phyloP scores from a whole-genome alignment of 1,140 invertebrate species.

The Brachionus calyciflorus region DNA sequence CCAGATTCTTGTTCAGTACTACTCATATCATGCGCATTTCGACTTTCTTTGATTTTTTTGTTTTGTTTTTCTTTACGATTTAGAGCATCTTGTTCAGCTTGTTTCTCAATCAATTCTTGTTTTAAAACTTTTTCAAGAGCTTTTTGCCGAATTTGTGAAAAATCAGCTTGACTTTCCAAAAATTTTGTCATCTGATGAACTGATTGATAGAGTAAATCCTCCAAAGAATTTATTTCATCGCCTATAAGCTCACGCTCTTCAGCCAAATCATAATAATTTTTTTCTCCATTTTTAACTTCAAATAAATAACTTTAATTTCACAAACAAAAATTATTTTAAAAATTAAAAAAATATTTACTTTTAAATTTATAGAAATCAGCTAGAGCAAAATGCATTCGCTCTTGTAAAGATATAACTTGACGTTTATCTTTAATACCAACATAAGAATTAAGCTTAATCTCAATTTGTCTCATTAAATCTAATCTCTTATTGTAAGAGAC shows the following conservation, averaged over 20 bases:
- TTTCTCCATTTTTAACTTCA: slow-evolving; percentile 25
- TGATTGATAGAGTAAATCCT: not conserved
- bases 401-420: slow-evolving; percentile 20
- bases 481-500: not conserved
- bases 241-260: slow-evolving; percentile 16
- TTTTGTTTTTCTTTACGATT: too few relatives aligned
- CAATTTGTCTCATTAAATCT: slow-evolving; percentile 18
- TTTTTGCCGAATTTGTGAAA: not conserved
- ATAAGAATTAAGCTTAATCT: not conserved
- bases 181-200: slow-evolving; percentile 17
- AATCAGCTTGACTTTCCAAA: slow-evolving; percentile 29
- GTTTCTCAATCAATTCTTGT: slow-evolving; percentile 30
- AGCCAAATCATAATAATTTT: slow-evolving; percentile 19
- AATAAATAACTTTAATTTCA: not conserved
- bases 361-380: not conserved
- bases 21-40: too few relatives aligned
- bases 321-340: not conserved
- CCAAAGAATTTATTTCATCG: not conserved
- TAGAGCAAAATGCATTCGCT: slow-evolving; percentile 31
- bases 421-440: not conserved
- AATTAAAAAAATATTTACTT: not conserved
- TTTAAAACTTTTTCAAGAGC: slow-evolving; percentile 17
- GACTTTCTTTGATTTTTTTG: too few relatives aligned
- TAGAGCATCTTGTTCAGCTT: not conserved
- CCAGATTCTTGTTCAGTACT: too few relatives aligned